These are phyloP conservation scores for Sminthurinus aureus DNA, from an alignment of 2,888 invertebrate species.

Conservation along the genomic window DNA sequence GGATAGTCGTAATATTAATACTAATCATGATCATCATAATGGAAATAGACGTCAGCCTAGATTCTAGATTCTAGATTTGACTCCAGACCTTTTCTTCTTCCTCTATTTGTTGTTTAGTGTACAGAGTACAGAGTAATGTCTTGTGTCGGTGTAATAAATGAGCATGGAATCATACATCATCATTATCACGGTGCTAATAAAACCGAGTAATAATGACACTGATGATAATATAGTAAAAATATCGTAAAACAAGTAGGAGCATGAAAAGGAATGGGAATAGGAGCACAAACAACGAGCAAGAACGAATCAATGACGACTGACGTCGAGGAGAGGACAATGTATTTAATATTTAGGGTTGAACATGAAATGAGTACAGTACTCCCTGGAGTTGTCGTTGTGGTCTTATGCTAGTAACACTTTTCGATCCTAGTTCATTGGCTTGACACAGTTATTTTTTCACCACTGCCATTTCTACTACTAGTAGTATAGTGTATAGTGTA, in stretches of 20 bases:
- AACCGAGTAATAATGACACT: background rate
- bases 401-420: background rate
- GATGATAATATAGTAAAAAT: background rate
- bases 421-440: constrained; percentile 36
- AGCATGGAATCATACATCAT: too few species aligned
- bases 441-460: constrained; percentile 28
- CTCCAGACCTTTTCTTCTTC: too few species aligned
- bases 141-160: too few species aligned
- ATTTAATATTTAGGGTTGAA: constrained; percentile 6
- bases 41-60: too few species aligned
- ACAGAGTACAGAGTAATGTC: too few species aligned
- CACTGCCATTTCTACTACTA: too few species aligned
- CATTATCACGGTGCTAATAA: too few species aligned
- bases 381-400: constrained; percentile 23
- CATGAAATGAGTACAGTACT: constrained; percentile 23
- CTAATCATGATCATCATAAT: too few species aligned
- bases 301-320: background rate
- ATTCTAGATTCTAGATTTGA: too few species aligned
- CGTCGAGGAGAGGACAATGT: constrained; percentile 4
- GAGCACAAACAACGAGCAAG: background rate
- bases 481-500: too few species aligned
- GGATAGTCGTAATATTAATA: too few species aligned
- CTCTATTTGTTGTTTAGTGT: too few species aligned
- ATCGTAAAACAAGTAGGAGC: background rate
- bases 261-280: background rate